These are phyloP conservation scores for Spondyliosoma cantharus DNA, from an alignment of 2,797 vertebrate species.

Conservation along the genomic window DNA sequence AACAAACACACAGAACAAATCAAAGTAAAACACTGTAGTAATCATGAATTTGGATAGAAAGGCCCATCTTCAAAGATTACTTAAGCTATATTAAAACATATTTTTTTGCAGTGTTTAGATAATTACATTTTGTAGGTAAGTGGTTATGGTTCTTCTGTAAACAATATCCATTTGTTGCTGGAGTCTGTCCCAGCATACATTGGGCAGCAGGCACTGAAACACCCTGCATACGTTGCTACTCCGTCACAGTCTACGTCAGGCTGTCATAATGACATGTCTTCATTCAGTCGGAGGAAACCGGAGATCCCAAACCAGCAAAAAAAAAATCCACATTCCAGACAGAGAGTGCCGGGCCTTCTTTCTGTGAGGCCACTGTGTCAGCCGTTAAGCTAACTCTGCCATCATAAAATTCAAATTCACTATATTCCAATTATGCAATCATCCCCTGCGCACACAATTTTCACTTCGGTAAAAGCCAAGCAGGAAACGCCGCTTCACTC, in stretches of 20 bases:
- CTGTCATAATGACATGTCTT: constrained; percentile 7
- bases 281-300: constrained; percentile 11
- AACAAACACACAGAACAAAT: neutral
- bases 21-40: neutral
- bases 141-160: neutral
- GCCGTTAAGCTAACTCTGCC: constrained; percentile 30
- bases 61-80: neutral
- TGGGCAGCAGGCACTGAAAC: constrained; percentile 5
- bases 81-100: too few relatives aligned
- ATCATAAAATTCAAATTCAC: constrained; percentile 43
- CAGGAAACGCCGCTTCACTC: constrained; percentile 41
- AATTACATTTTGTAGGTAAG: neutral
- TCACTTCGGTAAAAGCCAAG: constrained; percentile 48
- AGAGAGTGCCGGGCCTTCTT: constrained; percentile 4
- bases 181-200: constrained; percentile 3
- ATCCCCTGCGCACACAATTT: constrained; percentile 27
- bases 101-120: too few relatives aligned
- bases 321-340: constrained; percentile 12
- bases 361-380: constrained; percentile 17
- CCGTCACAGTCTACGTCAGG: neutral
- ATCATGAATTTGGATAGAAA: neutral
- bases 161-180: neutral
- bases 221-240: neutral
- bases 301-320: constrained; percentile 2
- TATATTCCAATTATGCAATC: constrained; percentile 43